Evolutionary conservation across 2,888 invertebrate genomes (phyloP).

Genomic region (Tinea trinotella): DNA sequence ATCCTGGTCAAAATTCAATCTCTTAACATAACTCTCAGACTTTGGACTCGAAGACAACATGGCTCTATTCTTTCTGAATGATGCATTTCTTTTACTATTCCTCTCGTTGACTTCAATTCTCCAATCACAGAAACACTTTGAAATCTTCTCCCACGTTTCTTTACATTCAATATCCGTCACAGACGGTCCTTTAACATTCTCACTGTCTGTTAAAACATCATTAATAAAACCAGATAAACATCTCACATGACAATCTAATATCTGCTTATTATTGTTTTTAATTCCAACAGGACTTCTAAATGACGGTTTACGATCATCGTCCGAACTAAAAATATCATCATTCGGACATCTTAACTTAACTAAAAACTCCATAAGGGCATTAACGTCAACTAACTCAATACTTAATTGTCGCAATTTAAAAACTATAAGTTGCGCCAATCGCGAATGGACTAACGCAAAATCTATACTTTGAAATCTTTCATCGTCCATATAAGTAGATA

Average conservation of each 20-base stretch:
- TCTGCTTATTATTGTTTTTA: constrained; percentile 30
- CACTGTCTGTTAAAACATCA: constrained; percentile 48
- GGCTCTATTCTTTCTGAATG: constrained; percentile 67
- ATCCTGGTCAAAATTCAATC: constrained; percentile 62
- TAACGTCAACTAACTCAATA: constrained; percentile 51
- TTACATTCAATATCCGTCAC: constrained; percentile 72
- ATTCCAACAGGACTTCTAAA: constrained; percentile 22
- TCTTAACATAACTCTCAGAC: constrained; percentile 46
- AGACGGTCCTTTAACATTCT: constrained; percentile 54
- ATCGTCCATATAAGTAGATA: constrained; percentile 79
- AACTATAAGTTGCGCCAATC: constrained; percentile 75
- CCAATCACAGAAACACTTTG: constrained; percentile 76
- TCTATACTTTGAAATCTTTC: constrained; percentile 74
- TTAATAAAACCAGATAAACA: constrained; percentile 59
- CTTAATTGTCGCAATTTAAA: constrained; percentile 69
- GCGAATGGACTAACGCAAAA: constrained; percentile 76
- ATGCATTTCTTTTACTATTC: constrained; percentile 64
- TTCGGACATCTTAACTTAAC: constrained; percentile 54
- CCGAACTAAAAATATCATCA: constrained; percentile 72
- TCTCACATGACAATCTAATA: constrained; percentile 50
- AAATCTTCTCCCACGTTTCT: constrained; percentile 70
- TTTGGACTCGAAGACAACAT: constrained; percentile 60
- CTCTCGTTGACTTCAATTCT: constrained; percentile 64
- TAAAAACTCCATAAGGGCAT: constrained; percentile 47
- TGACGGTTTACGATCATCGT: constrained; percentile 59